Evolutionary conservation across 2,113 vertebrate species (phyloP).

Genomic region (Passer domesticus): DNA sequence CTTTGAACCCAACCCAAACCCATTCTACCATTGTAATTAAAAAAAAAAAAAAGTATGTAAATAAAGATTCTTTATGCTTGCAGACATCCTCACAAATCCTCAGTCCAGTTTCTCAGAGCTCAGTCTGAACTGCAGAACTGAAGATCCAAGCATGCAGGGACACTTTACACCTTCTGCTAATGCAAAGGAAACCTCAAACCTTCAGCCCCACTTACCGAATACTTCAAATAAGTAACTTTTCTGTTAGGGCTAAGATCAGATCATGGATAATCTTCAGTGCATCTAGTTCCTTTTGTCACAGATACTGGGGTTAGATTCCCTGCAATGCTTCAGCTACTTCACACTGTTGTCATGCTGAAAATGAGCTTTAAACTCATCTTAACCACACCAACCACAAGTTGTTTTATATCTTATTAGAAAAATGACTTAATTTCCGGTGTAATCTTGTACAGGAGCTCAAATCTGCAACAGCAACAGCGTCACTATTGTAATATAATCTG

Average conservation of each 20-base stretch:
- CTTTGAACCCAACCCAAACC: background rate
- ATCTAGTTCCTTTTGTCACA: background rate
- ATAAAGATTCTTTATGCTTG: background rate
- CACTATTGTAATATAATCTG: constrained; percentile 39
- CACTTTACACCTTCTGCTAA: background rate
- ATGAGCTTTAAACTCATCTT: constrained; percentile 7
- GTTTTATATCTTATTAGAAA: constrained; percentile 45
- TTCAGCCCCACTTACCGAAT: background rate
- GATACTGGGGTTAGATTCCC: background rate
- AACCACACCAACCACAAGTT: constrained; percentile 58
- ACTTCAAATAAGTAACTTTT: background rate
- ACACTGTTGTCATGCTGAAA: background rate
- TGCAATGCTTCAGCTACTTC: constrained; percentile 3
- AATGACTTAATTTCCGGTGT: constrained; percentile 41
- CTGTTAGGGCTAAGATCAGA: background rate
- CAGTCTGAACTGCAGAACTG: background rate
- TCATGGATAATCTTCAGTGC: background rate
- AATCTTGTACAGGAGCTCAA: constrained; percentile 41
- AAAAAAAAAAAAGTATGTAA: background rate
- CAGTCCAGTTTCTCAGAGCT: background rate
- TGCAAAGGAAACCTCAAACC: background rate
- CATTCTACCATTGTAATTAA: accelerated
- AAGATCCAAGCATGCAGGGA: background rate
- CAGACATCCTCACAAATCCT: background rate
- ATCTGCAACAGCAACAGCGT: background rate